Conservation (phyloP, 2,888 invertebrate genomes). For the Cheilosia impressa region DNA sequence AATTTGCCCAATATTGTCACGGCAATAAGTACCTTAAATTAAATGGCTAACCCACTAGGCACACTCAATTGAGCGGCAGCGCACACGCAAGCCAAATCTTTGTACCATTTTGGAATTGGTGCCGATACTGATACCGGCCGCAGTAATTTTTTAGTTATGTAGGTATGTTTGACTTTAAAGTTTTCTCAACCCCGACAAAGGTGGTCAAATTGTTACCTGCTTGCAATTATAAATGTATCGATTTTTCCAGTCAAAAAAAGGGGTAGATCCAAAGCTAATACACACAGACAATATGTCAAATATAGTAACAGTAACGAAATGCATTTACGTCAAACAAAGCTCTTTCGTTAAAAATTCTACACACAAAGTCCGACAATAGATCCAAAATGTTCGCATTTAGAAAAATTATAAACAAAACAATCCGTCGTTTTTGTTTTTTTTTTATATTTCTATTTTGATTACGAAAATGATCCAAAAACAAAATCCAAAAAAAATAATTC, state of each 20-base stretch:
- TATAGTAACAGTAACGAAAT: conserved; percentile 27
- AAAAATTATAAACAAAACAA: conserved; percentile 39
- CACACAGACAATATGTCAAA: background rate
- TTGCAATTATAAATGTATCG: conserved; percentile 18
- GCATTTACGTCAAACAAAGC: conserved; percentile 29
- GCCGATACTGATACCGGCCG: too few species aligned
- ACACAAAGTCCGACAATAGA: background rate
- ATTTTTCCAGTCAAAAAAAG: conserved; percentile 33
- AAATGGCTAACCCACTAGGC: too few species aligned
- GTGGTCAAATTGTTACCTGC: background rate
- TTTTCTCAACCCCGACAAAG: too few species aligned
- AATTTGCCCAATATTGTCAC: too few species aligned
- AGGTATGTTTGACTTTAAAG: too few species aligned
- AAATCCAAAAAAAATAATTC: conserved; percentile 48
- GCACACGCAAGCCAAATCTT: too few species aligned
- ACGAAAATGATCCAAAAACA: conserved; percentile 60
- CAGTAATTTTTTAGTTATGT: too few species aligned
- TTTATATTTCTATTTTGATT: conserved; percentile 48
- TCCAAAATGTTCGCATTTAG: background rate
- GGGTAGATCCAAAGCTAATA: background rate
- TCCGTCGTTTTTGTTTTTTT: background rate
- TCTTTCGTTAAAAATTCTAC: background rate
- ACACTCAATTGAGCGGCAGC: too few species aligned
- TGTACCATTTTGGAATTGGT: too few species aligned
- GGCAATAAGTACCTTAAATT: too few species aligned